These are phyloP conservation scores for Sebastes reedi DNA, from an alignment of 2,797 vertebrate species.

Conservation along the genomic window DNA sequence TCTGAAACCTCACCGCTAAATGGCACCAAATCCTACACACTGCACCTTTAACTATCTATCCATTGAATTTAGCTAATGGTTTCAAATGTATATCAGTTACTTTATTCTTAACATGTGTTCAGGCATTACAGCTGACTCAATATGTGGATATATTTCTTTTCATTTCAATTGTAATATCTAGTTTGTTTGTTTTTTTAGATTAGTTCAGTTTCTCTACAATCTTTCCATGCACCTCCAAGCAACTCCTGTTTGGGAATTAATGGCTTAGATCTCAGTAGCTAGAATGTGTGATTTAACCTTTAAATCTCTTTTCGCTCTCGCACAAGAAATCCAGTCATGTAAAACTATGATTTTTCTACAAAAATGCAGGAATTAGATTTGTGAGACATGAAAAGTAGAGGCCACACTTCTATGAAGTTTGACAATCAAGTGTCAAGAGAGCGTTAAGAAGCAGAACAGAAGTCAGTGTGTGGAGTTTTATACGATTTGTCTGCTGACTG, in stretches of 20 bases:
- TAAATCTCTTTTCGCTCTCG: no score
- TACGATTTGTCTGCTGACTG: not conserved
- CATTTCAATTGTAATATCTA: not conserved
- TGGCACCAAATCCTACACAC: no score
- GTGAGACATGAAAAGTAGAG: not conserved
- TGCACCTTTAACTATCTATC: no score
- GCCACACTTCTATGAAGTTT: not conserved
- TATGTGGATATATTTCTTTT: not conserved
- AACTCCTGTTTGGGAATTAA: no score
- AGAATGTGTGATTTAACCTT: no score
- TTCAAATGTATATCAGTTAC: not conserved
- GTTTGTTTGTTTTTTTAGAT: not conserved
- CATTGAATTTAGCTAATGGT: not conserved
- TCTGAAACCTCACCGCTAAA: no score
- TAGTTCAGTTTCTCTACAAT: not conserved
- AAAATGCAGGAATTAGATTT: not conserved
- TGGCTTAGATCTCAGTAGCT: no score
- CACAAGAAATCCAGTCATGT: not conserved
- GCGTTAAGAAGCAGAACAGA: not conserved
- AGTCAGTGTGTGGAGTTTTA: not conserved
- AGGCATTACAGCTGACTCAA: not conserved
- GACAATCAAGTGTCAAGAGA: not conserved
- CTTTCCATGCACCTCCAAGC: not conserved
- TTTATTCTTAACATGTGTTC: not conserved
- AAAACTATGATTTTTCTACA: not conserved